A percentile compares a stretch with the other conserved stretches of the same genome.
phyloP scores from a whole-genome alignment of 1,140 invertebrate species.

The Paralvinella palmiformis region DNA sequence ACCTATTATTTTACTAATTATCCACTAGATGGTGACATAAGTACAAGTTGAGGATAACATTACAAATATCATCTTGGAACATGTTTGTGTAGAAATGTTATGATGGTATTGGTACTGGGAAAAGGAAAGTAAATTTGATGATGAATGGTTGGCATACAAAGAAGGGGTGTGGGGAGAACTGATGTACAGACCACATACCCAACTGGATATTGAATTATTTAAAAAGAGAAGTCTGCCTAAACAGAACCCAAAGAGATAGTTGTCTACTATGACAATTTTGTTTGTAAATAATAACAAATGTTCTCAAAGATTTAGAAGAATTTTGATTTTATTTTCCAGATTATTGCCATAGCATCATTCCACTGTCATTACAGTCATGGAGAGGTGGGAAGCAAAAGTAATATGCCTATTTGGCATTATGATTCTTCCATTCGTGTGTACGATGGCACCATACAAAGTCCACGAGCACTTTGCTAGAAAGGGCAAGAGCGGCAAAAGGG shows the following conservation, averaged over 20 bases:
- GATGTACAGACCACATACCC: too few species aligned
- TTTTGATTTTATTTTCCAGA: background rate
- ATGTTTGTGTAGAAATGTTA: too few species aligned
- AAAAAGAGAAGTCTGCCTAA: background rate
- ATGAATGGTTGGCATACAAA: too few species aligned
- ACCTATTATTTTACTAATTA: too few species aligned
- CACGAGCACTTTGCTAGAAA: conserved; percentile 3
- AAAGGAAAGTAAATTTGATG: too few species aligned
- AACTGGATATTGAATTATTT: background rate
- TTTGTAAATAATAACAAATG: background rate
- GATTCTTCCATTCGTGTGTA: conserved; percentile 17
- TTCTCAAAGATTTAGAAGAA: too few species aligned
- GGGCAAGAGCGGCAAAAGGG: conserved; percentile 1
- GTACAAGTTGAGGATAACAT: too few species aligned
- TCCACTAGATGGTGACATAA: too few species aligned
- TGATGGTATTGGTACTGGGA: too few species aligned
- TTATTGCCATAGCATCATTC: background rate
- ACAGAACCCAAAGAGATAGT: background rate
- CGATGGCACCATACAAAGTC: conserved; percentile 16
- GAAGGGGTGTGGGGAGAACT: too few species aligned
- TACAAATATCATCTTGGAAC: too few species aligned
- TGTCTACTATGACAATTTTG: background rate
- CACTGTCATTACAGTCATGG: conserved; percentile 7
- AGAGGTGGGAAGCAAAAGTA: conserved; percentile 19
- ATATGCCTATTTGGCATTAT: conserved; percentile 16